phyloP scores from a whole-genome alignment of 2,888 invertebrate genomes.

The Zygogramma bicolorata region DNA sequence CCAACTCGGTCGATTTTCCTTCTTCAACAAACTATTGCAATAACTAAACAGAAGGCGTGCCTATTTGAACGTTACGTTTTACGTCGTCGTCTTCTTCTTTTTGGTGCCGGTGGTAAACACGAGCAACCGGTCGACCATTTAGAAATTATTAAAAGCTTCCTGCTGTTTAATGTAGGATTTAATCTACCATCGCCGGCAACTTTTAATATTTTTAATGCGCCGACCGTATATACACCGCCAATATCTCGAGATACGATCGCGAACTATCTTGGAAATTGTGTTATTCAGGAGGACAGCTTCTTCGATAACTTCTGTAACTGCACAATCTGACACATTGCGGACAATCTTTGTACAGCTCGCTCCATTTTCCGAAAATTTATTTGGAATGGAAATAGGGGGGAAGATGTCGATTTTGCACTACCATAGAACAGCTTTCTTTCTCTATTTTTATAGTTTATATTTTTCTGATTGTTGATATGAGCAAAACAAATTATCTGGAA shows the following conservation, averaged over 20 bases:
- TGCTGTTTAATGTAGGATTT: slow-evolving; percentile 51
- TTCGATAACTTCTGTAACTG: neutral
- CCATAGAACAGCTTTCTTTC: too few species aligned
- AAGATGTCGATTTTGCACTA: too few species aligned
- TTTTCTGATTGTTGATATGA: too few species aligned
- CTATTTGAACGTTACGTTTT: neutral
- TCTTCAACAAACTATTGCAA: neutral
- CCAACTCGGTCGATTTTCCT: neutral
- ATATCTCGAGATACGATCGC: neutral
- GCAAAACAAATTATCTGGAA: too few species aligned
- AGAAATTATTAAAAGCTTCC: slow-evolving; percentile 39
- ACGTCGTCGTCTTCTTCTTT: neutral
- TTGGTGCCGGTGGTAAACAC: neutral
- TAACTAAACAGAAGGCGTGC: slow-evolving; percentile 4
- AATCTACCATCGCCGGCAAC: slow-evolving; percentile 44
- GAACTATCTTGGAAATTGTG: neutral
- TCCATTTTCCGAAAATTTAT: too few species aligned
- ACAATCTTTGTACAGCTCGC: neutral
- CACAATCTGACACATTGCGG: neutral
- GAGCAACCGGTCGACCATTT: slow-evolving; percentile 5
- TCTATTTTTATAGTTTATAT: too few species aligned
- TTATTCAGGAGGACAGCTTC: neutral
- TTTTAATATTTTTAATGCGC: slow-evolving; percentile 46
- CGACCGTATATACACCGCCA: slow-evolving; percentile 23
- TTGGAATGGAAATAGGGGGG: too few species aligned